phyloP scores from a whole-genome alignment of 2,113 vertebrate genomes.

The Tinamus guttatus region DNA sequence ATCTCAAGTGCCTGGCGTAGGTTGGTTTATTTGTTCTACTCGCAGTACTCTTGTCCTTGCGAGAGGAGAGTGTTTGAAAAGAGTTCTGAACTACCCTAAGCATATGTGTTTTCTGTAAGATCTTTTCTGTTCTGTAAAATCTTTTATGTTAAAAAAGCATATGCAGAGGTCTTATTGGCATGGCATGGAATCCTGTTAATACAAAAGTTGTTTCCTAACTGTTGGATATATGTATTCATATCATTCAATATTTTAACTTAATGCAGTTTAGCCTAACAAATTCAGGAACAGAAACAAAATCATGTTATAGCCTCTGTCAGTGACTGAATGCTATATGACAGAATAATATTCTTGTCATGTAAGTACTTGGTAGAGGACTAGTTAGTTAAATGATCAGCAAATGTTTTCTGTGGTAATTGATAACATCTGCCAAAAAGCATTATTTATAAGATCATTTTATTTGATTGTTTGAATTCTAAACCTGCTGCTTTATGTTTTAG shows the following conservation, averaged over 20 bases:
- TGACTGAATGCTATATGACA: background rate
- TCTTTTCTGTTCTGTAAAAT: background rate
- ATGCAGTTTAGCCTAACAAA: background rate
- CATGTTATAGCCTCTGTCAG: background rate
- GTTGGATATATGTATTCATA: background rate
- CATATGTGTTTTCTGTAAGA: background rate
- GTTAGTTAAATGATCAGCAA: background rate
- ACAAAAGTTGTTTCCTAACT: background rate
- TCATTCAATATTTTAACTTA: background rate
- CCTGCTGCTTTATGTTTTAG: background rate
- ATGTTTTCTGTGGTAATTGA: background rate
- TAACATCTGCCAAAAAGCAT: background rate
- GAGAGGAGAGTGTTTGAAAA: background rate
- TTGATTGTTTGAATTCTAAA: background rate
- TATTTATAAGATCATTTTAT: background rate
- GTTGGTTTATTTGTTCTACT: background rate
- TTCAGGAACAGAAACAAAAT: background rate
- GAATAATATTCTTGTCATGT: background rate
- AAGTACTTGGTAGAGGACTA: background rate
- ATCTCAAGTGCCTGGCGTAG: background rate
- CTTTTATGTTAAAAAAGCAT: background rate
- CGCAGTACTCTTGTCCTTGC: background rate
- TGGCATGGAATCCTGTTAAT: background rate
- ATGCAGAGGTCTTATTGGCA: background rate
- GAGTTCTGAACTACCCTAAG: background rate